These are phyloP conservation scores for Archips crataeganus DNA, from an alignment of 2,888 invertebrate species.

Conservation along the genomic window DNA sequence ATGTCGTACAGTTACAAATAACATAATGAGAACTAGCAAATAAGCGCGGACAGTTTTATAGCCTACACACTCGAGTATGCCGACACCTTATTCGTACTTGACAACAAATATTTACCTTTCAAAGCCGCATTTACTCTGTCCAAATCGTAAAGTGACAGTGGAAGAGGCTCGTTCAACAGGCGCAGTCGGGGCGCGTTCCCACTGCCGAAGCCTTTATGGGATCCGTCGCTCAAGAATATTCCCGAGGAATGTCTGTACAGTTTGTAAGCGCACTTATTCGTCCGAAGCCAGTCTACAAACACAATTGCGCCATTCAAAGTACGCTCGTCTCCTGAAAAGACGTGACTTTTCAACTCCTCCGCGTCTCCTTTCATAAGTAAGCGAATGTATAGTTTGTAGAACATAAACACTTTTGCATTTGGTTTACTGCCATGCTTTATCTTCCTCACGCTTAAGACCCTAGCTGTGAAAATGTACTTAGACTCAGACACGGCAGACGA, in stretches of 20 bases:
- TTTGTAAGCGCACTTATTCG: slow-evolving; percentile 80
- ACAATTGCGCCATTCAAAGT: slow-evolving; percentile 80
- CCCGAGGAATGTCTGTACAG: slow-evolving; percentile 81
- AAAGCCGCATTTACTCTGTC: slow-evolving; percentile 83
- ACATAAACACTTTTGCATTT: slow-evolving; percentile 75
- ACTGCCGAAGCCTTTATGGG: slow-evolving; percentile 65
- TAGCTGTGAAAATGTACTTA: slow-evolving; percentile 83
- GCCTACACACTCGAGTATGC: slow-evolving; percentile 50
- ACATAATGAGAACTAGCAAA: slow-evolving; percentile 42
- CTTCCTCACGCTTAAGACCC: slow-evolving; percentile 80
- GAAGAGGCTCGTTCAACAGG: slow-evolving; percentile 80
- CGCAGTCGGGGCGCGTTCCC: slow-evolving; percentile 72
- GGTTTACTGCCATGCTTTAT: slow-evolving; percentile 75
- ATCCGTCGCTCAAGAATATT: slow-evolving; percentile 81
- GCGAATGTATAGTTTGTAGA: slow-evolving; percentile 78
- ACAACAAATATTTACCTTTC: slow-evolving; percentile 82
- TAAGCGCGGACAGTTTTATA: slow-evolving; percentile 37
- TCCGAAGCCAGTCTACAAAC: slow-evolving; percentile 78
- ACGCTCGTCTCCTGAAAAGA: slow-evolving; percentile 72
- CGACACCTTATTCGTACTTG: slow-evolving; percentile 56
- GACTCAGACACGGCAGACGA: slow-evolving; percentile 83
- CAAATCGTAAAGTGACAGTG: slow-evolving; percentile 82
- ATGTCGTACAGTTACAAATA: slow-evolving; percentile 40
- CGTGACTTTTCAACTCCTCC: slow-evolving; percentile 72
- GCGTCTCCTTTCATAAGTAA: slow-evolving; percentile 79